Evolutionary conservation across 2,888 invertebrate species (phyloP).

Genomic region (Euphydryas editha): DNA sequence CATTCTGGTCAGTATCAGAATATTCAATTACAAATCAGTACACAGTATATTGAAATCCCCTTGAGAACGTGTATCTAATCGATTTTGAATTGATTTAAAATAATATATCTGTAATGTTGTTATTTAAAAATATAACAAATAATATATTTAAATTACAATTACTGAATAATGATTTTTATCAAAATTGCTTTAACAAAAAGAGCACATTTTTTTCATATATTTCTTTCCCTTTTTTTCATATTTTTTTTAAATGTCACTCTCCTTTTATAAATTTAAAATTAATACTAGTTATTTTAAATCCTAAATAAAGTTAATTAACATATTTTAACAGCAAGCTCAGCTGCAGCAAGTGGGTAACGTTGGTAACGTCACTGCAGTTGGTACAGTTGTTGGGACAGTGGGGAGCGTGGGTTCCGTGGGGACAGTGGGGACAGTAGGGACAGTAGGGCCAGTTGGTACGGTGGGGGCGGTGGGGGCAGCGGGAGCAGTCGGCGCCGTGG

Average conservation of each 20-base stretch:
- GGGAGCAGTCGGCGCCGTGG: constrained; percentile 51
- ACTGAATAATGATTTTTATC: too few species aligned
- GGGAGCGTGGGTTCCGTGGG: constrained; percentile 51
- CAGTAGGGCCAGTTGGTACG: constrained; percentile 50
- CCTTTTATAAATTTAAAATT: too few species aligned
- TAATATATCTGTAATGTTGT: too few species aligned
- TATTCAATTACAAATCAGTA: neutral
- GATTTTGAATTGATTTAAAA: too few species aligned
- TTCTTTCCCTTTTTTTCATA: too few species aligned
- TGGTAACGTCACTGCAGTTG: constrained; percentile 54
- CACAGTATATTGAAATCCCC: neutral
- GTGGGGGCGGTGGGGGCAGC: constrained; percentile 48
- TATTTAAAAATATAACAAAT: too few species aligned
- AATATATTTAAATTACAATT: too few species aligned
- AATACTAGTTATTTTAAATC: too few species aligned
- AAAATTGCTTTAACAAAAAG: too few species aligned
- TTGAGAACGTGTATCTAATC: neutral
- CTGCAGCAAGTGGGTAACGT: constrained; percentile 81
- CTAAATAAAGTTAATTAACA: neutral
- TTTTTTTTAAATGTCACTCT: too few species aligned
- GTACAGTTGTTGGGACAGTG: constrained; percentile 44
- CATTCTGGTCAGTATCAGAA: constrained; percentile 84
- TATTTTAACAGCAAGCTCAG: constrained; percentile 85
- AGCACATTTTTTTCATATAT: too few species aligned
- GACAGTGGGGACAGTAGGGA: constrained; percentile 53